A percentile compares a stretch with the other conserved stretches of the same genome.
phyloP scores from a whole-genome alignment of 2,888 invertebrate genomes.

The Octonoba sinensis region DNA sequence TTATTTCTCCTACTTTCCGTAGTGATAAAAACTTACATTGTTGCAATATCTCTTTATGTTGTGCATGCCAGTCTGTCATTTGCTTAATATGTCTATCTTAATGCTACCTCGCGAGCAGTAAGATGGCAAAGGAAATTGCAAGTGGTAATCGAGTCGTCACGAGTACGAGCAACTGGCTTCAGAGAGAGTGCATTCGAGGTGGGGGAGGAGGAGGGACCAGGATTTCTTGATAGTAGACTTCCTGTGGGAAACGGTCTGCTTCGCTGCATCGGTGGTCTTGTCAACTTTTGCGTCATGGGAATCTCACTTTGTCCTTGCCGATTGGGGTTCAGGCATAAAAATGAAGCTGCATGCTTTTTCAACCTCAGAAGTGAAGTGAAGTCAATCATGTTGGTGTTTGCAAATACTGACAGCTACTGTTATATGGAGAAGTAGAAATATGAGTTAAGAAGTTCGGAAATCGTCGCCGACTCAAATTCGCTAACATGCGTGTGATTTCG shows the following conservation, averaged over 20 bases:
- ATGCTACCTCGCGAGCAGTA: background rate
- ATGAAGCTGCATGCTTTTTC: background rate
- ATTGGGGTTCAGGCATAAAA: background rate
- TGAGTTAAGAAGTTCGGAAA: too few species aligned
- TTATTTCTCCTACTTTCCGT: background rate
- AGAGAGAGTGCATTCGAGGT: conserved; percentile 13
- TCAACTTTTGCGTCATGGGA: conserved; percentile 27
- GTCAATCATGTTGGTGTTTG: too few species aligned
- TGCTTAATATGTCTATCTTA: too few species aligned
- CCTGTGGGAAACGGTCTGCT: conserved; percentile 36
- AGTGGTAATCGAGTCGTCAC: too few species aligned
- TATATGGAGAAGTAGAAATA: too few species aligned
- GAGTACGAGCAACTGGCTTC: too few species aligned
- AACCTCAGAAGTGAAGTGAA: too few species aligned
- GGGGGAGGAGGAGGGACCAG: conserved; percentile 20
- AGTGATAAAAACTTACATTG: background rate
- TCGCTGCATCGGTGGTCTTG: conserved; percentile 41
- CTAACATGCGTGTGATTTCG: too few species aligned
- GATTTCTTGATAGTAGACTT: conserved; percentile 43
- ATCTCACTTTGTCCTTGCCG: conserved; percentile 12
- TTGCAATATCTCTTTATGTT: background rate
- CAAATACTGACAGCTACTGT: too few species aligned
- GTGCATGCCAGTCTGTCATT: too few species aligned
- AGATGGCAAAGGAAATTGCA: too few species aligned
- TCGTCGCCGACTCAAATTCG: too few species aligned